Evolutionary conservation across 2,888 invertebrate genomes (phyloP).

Genomic region (Harpalus rubripes): DNA sequence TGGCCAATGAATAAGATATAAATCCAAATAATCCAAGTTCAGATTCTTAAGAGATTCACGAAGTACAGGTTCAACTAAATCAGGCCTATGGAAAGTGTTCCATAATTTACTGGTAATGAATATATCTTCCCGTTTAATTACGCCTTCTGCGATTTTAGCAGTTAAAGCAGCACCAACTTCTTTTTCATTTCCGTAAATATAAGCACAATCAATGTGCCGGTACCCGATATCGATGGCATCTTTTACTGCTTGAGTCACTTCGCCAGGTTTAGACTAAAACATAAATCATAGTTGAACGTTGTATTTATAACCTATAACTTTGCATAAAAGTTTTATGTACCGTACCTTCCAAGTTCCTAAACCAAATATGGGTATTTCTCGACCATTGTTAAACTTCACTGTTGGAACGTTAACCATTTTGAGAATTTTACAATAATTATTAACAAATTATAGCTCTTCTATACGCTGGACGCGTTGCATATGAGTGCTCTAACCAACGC

Average conservation of each 20-base stretch:
- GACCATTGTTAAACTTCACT: conserved; percentile 80
- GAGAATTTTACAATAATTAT: conserved; percentile 1
- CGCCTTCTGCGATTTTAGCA: conserved; percentile 83
- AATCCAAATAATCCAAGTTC: conserved; percentile 88
- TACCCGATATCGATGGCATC: conserved; percentile 89
- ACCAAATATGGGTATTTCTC: conserved; percentile 81
- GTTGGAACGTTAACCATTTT: conserved; percentile 74
- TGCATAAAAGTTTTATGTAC: conserved; percentile 9
- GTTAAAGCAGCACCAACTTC: conserved; percentile 84
- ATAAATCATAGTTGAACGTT: not conserved
- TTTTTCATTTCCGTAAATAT: conserved; percentile 85
- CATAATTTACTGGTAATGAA: conserved; percentile 86
- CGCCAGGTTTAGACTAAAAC: conserved; percentile 82
- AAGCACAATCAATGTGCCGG: conserved; percentile 87
- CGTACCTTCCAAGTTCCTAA: conserved; percentile 84
- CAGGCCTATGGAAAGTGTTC: conserved; percentile 91
- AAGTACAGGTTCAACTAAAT: conserved; percentile 86
- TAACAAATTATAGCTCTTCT: not conserved
- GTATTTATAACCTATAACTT: not conserved
- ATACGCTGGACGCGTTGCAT: not conserved
- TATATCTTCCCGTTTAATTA: conserved; percentile 84
- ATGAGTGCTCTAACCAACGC: not conserved
- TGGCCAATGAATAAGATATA: conserved; percentile 96
- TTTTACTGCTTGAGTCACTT: conserved; percentile 83
- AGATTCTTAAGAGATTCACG: conserved; percentile 86